phyloP scores from a whole-genome alignment of 2,113 vertebrate genomes.

The Coreoperca whiteheadi region DNA sequence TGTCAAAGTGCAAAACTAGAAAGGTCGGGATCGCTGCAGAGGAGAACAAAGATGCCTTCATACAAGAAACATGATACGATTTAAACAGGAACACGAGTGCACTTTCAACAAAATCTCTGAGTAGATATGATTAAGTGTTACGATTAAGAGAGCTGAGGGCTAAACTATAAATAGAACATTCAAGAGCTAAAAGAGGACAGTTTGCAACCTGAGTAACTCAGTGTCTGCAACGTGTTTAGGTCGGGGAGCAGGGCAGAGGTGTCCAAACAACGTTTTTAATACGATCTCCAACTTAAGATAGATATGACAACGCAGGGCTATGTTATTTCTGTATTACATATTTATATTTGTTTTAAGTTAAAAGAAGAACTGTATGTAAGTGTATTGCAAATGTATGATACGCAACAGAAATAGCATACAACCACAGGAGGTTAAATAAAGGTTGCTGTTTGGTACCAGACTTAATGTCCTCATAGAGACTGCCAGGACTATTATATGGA shows the following conservation, averaged over 20 bases:
- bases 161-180: slow-evolving; percentile 50
- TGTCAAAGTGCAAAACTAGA: too few relatives aligned
- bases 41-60: not conserved
- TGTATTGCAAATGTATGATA: not conserved
- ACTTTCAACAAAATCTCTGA: not conserved
- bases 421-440: not conserved
- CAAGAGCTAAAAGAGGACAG: slow-evolving; percentile 25
- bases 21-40: too few relatives aligned
- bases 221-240: slow-evolving; percentile 28
- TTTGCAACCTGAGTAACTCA: slow-evolving; percentile 25
- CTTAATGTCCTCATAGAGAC: not conserved
- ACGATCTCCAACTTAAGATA: not conserved
- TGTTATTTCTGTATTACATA: not conserved
- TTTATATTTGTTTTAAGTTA: not conserved
- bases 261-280: not conserved
- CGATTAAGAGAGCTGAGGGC: not conserved
- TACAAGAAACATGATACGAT: not conserved
- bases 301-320: not conserved
- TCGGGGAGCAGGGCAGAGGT: not conserved
- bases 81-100: not conserved
- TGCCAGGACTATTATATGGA: not conserved
- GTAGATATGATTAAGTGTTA: not conserved
- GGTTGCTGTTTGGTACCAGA: not conserved
- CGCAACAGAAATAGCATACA: not conserved
- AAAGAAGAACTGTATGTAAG: too few relatives aligned